Conservation (phyloP, 1,140 invertebrate species). For the Trichonephila inaurata region DNA sequence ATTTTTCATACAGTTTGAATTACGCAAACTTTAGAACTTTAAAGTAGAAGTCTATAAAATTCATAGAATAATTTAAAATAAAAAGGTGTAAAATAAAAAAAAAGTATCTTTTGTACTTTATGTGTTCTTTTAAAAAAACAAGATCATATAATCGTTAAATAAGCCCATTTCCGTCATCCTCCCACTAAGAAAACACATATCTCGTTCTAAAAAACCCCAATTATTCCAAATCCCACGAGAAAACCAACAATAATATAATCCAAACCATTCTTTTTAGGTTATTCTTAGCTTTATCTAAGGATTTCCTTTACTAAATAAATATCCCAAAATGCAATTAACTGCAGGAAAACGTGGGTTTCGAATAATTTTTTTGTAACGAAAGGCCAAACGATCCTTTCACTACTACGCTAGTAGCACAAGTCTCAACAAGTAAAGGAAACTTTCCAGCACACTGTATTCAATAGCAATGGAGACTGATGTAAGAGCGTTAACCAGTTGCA, state of each 20-base stretch:
- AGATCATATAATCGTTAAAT: not conserved
- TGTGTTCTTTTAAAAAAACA: too few species aligned
- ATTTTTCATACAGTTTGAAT: too few species aligned
- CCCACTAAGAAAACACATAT: not conserved
- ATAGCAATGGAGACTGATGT: not conserved
- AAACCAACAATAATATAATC: not conserved
- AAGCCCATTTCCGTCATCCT: not conserved
- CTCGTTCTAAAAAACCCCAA: not conserved
- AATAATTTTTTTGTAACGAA: not conserved
- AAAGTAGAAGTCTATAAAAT: too few species aligned
- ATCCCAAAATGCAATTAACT: constrained; percentile 5
- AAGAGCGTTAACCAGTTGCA: not conserved
- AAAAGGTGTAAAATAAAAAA: too few species aligned
- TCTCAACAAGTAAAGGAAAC: not conserved
- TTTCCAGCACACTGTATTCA: constrained; percentile 5
- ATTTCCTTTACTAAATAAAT: not conserved
- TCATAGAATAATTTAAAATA: too few species aligned
- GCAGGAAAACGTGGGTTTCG: constrained; percentile 26
- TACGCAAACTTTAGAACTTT: too few species aligned
- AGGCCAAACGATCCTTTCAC: not conserved
- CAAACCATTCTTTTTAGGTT: not conserved
- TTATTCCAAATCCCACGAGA: not conserved
- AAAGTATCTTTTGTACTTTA: too few species aligned
- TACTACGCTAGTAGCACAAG: not conserved
- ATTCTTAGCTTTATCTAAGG: not conserved